Percentiles rank a stretch among this genome's conserved stretches.
These are phyloP conservation scores for Neotoma lepida DNA, from an alignment of 2,113 vertebrate genomes.

Conservation along the genomic window DNA sequence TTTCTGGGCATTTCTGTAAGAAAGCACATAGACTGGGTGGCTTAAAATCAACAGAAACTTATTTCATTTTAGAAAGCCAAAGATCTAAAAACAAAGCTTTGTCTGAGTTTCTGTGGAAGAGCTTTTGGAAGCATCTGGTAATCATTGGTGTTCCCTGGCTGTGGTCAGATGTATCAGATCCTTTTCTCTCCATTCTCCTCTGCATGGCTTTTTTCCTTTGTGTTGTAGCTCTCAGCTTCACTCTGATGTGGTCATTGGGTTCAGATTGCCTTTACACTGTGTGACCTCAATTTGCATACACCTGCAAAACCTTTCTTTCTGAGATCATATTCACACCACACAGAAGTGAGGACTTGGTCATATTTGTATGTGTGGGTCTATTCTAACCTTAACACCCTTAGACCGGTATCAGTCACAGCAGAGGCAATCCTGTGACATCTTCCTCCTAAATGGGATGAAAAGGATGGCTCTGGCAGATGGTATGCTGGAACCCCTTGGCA, in stretches of 20 bases:
- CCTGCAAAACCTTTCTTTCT: neutral
- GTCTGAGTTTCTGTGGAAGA: neutral
- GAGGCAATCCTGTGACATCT: neutral
- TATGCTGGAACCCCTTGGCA: neutral
- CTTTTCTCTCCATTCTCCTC: neutral
- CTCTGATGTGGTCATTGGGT: neutral
- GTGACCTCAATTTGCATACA: neutral
- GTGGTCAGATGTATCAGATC: neutral
- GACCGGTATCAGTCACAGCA: neutral
- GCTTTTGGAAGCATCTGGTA: neutral
- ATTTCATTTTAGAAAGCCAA: neutral
- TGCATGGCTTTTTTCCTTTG: neutral
- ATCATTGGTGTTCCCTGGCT: neutral
- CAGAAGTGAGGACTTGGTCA: neutral
- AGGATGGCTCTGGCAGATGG: neutral
- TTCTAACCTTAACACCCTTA: neutral
- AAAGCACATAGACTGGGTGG: neutral
- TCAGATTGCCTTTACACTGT: neutral
- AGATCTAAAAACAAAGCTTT: neutral
- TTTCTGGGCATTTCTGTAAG: neutral
- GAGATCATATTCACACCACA: neutral
- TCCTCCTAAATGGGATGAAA: neutral
- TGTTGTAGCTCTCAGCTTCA: neutral
- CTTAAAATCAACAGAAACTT: neutral
- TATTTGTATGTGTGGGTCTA: neutral